These are phyloP conservation scores for Sycophaga agraensis DNA, from an alignment of 1,140 invertebrate species.

Conservation along the genomic window DNA sequence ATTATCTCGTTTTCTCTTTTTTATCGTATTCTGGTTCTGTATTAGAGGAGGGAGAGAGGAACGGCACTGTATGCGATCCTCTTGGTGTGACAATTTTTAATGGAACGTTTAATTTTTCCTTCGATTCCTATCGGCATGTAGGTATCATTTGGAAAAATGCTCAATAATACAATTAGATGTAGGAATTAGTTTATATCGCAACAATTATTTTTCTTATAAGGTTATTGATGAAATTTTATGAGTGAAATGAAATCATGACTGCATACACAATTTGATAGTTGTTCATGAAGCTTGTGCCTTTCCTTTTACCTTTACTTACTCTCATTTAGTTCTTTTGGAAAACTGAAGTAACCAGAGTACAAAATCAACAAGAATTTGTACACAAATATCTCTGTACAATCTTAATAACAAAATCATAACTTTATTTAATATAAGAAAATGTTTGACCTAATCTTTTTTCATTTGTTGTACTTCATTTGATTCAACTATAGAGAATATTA, in stretches of 20 bases:
- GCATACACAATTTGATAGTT: background rate
- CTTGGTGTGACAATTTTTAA: slow-evolving; percentile 21
- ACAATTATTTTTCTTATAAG: background rate
- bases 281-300: background rate
- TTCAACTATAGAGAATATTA: no score
- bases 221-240: no score
- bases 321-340: no score
- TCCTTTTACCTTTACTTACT: background rate
- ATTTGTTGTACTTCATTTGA: no score
- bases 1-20: background rate
- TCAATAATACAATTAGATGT: background rate
- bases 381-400: no score
- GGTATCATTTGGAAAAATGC: background rate
- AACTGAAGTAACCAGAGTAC: no score
- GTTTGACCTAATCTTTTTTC: no score
- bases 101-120: slow-evolving; percentile 5
- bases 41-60: slow-evolving; percentile 2
- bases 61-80: background rate
- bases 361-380: no score
- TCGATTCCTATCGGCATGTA: no score
- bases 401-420: no score
- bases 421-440: no score
- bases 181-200: background rate
- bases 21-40: background rate
- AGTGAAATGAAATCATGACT: slow-evolving; percentile 4